Evolutionary conservation across 2,888 invertebrate species (phyloP).

Genomic region (Leucophenga maculata): DNA sequence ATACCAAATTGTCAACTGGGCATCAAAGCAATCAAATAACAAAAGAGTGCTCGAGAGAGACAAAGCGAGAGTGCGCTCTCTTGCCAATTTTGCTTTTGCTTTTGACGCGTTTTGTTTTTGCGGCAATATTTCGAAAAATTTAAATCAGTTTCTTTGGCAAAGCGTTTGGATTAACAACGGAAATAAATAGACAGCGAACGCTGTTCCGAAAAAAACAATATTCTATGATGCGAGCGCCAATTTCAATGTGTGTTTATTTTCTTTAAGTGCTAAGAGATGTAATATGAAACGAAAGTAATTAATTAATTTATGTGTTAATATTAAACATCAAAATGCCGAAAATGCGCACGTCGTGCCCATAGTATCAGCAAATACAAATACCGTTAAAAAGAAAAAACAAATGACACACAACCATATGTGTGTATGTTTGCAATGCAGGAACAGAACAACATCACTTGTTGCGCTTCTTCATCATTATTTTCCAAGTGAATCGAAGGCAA

Average conservation of each 20-base stretch:
- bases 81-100: conserved; percentile 9
- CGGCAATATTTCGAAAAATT: conserved; percentile 5
- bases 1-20: too few species aligned
- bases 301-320: background rate
- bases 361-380: background rate
- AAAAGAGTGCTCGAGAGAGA: background rate
- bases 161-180: conserved; percentile 20
- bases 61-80: background rate
- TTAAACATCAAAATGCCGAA: background rate
- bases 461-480: background rate
- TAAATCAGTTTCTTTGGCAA: conserved; percentile 14
- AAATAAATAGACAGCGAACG: conserved; percentile 8
- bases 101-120: conserved; percentile 22
- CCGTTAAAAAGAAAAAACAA: background rate
- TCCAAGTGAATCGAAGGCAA: background rate
- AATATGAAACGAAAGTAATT: conserved; percentile 12
- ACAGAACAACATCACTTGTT: conserved; percentile 11
- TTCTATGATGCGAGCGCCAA: background rate
- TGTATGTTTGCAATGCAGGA: too few species aligned
- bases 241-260: background rate
- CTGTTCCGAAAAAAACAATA: background rate
- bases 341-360: background rate
- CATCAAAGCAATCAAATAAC: too few species aligned
- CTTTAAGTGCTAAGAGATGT: background rate
- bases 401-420: too few species aligned